phyloP scores from a whole-genome alignment of 2,797 vertebrate species.

The Stomatorhinus walkeri region DNA sequence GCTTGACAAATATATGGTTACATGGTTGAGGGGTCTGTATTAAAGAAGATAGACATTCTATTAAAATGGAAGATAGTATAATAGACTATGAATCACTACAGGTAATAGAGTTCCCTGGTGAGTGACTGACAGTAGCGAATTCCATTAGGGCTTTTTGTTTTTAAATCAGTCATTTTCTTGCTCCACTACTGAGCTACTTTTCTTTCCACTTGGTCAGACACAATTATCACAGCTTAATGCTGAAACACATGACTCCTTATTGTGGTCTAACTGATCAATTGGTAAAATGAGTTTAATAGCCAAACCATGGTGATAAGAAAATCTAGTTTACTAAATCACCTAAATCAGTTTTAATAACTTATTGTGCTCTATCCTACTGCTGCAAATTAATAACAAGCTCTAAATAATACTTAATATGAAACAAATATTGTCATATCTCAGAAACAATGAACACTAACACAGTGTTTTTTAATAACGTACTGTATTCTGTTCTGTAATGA shows the following conservation, averaged over 20 bases:
- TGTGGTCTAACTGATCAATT: conserved; percentile 20
- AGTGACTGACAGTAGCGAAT: conserved; percentile 77
- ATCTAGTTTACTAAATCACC: conserved; percentile 36
- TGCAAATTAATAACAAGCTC: neutral
- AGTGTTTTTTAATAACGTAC: neutral
- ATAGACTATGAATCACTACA: conserved; percentile 87
- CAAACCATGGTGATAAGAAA: conserved; percentile 22
- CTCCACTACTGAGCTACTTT: conserved; percentile 63
- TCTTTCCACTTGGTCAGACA: conserved; percentile 64
- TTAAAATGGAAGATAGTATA: conserved; percentile 75
- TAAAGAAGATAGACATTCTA: conserved; percentile 89
- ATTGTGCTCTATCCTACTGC: neutral
- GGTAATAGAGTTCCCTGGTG: conserved; percentile 84
- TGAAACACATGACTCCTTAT: conserved; percentile 23
- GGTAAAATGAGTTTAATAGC: conserved; percentile 30
- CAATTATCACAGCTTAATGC: conserved; percentile 62
- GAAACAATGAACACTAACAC: neutral
- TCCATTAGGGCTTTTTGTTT: conserved; percentile 82
- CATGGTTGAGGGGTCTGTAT: conserved; percentile 83
- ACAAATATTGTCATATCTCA: neutral
- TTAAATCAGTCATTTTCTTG: conserved; percentile 76
- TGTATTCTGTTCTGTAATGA: neutral
- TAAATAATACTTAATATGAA: neutral
- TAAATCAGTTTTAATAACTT: neutral
- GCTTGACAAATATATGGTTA: conserved; percentile 72